Evolutionary conservation across 2,797 vertebrate genomes (phyloP).

Genomic region (Gila robusta): DNA sequence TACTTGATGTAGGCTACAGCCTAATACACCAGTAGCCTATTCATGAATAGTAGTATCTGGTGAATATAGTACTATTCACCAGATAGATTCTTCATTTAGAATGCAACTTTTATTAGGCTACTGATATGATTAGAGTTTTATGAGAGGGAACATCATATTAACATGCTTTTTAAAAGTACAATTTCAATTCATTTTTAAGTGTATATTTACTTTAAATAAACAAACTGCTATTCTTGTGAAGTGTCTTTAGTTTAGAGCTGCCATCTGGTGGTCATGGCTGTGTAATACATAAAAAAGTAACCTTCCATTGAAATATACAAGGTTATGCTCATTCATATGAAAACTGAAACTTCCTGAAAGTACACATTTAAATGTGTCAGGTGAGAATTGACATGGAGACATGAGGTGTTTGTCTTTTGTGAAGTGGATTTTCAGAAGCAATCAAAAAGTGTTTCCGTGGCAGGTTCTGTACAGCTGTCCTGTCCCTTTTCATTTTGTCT

Average conservation of each 20-base stretch:
- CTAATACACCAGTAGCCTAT: not conserved
- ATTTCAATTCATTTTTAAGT: not conserved
- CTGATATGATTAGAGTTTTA: not conserved
- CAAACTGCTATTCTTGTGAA: not conserved
- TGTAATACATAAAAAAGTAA: too few relatives aligned
- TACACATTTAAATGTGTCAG: constrained; percentile 1
- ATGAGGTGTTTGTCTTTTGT: constrained; percentile 24
- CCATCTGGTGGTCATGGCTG: constrained; percentile 38
- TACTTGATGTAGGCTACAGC: not conserved
- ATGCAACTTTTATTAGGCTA: not conserved
- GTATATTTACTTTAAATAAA: too few relatives aligned
- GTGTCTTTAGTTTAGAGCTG: constrained; percentile 10
- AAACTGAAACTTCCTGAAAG: not conserved
- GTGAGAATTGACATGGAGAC: constrained; percentile 24
- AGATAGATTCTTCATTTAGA: not conserved
- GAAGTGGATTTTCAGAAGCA: constrained; percentile 18
- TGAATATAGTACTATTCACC: not conserved
- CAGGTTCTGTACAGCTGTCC: constrained; percentile 1
- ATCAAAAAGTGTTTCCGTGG: constrained; percentile 15
- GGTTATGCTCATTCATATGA: not conserved
- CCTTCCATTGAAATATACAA: not conserved
- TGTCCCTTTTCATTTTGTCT: constrained; percentile 47
- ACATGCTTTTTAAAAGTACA: not conserved
- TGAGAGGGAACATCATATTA: not conserved
- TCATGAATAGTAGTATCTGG: too few relatives aligned